phyloP scores from a whole-genome alignment of 2,113 vertebrate species.

The Vidua macroura region DNA sequence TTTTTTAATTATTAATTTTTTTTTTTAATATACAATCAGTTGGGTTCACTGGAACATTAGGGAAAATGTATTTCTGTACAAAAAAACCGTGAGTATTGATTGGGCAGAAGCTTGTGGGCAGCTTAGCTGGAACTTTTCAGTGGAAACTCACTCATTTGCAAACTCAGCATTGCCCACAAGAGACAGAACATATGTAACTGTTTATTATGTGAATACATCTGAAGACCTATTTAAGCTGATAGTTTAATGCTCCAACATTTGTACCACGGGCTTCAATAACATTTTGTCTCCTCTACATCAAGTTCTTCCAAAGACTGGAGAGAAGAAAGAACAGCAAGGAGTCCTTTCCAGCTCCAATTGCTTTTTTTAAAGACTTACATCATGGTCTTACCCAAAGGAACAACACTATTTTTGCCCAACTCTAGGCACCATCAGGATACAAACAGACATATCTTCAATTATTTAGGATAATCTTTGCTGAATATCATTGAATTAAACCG shows the following conservation, averaged over 20 bases:
- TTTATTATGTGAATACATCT: slow-evolving; percentile 22
- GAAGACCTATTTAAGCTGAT: slow-evolving; percentile 43
- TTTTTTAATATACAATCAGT: not conserved
- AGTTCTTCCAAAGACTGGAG: not conserved
- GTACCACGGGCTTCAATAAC: not conserved
- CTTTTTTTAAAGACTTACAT: not conserved
- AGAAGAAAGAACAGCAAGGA: not conserved
- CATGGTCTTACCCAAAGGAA: not conserved
- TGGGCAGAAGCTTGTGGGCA: not conserved
- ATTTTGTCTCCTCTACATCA: not conserved
- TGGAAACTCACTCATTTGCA: slow-evolving; percentile 10
- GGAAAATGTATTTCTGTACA: not conserved
- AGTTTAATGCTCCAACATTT: slow-evolving; percentile 22
- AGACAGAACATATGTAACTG: slow-evolving; percentile 23
- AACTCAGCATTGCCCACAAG: slow-evolving; percentile 34
- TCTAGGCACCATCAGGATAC: not conserved
- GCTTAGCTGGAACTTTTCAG: slow-evolving; percentile 26
- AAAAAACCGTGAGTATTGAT: not conserved
- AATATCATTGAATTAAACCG: not conserved
- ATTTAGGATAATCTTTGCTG: not conserved
- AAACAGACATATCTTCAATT: not conserved
- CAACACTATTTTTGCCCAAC: not conserved
- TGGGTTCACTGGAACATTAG: not conserved
- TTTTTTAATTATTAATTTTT: too few species aligned
- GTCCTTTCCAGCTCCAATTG: not conserved